Percentiles rank a stretch among this genome's conserved stretches.
phyloP scores from a whole-genome alignment of 2,797 vertebrate species.

The Columba guinea region DNA sequence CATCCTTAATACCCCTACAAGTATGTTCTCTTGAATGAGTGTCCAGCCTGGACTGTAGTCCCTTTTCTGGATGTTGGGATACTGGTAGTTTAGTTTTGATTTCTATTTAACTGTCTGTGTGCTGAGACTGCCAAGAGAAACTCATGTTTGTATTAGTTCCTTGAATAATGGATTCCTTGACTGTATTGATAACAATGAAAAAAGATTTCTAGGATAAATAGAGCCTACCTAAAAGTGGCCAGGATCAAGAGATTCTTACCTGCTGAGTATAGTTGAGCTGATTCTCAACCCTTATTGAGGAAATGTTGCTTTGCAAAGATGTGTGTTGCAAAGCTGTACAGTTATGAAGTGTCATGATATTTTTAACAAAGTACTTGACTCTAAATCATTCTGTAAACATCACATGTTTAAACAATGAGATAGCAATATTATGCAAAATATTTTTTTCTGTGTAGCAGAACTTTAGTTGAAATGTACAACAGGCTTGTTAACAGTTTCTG shows the following conservation, averaged over 20 bases:
- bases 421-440: background rate
- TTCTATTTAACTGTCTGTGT: background rate
- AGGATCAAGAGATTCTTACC: background rate
- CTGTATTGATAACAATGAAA: background rate
- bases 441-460: background rate
- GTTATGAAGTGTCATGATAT: background rate
- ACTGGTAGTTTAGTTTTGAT: background rate
- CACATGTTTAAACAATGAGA: background rate
- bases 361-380: background rate
- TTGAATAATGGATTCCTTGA: background rate
- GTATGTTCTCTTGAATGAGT: background rate
- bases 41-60: background rate
- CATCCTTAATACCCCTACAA: background rate
- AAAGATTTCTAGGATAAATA: background rate
- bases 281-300: fast-evolving
- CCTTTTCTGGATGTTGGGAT: background rate
- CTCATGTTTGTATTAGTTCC: fast-evolving
- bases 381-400: background rate
- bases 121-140: background rate
- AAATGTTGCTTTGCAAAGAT: background rate
- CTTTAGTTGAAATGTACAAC: background rate
- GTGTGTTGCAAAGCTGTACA: background rate
- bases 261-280: background rate
- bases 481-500: background rate
- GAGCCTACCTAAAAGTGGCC: background rate